phyloP scores from a whole-genome alignment of 2,888 invertebrate genomes.

The Drosophila subsilvestris region DNA sequence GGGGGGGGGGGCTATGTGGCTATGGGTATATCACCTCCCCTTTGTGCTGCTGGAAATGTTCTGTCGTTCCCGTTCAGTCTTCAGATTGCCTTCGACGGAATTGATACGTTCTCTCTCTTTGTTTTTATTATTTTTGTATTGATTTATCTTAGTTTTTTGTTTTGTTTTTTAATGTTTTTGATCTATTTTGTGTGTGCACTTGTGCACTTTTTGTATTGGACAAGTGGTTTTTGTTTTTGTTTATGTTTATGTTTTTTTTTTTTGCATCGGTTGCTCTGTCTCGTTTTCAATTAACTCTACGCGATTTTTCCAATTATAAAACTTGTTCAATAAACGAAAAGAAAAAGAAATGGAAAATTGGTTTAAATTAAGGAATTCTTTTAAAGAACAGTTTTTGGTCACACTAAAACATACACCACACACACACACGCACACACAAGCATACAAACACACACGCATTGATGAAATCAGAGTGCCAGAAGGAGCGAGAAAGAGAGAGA shows the following conservation, averaged over 20 bases:
- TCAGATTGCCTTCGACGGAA: conserved; percentile 41
- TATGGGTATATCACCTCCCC: neutral
- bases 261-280: conserved; percentile 46
- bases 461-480: conserved; percentile 9
- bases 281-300: conserved; percentile 45
- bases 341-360: conserved; percentile 78
- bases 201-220: neutral
- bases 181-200: conserved; percentile 4
- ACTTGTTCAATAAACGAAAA: conserved; percentile 74
- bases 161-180: conserved; percentile 3
- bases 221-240: conserved; percentile 11
- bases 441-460: conserved; percentile 45
- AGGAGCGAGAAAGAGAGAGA: conserved; percentile 10
- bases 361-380: conserved; percentile 65
- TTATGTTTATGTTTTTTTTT: no score
- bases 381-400: conserved; percentile 29
- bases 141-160: neutral
- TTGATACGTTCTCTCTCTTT: conserved; percentile 19
- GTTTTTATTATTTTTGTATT: conserved; percentile 11
- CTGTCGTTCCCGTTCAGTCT: conserved; percentile 58
- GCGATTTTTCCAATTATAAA: conserved; percentile 71
- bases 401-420: conserved; percentile 21
- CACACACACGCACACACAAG: conserved; percentile 33
- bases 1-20: conserved; percentile 25
- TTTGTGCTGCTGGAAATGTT: neutral